These are phyloP conservation scores for Bombus picipes DNA, from an alignment of 1,140 invertebrate species.

Conservation along the genomic window DNA sequence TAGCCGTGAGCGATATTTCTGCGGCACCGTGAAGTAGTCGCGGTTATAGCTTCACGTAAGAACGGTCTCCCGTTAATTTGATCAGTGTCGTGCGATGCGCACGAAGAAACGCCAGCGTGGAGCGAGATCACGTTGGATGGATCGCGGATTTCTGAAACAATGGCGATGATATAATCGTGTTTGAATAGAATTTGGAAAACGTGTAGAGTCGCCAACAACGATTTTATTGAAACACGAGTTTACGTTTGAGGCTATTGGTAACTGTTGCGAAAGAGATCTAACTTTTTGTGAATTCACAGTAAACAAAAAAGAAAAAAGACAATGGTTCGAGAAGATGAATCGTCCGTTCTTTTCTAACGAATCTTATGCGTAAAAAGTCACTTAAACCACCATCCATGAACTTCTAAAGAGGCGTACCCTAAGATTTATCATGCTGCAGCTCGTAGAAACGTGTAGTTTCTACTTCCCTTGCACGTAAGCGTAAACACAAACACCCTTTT, in stretches of 20 bases:
- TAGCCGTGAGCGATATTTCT: constrained; percentile 69
- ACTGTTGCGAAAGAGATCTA: too few species aligned
- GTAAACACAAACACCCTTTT: neutral
- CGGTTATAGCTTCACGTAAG: constrained; percentile 28
- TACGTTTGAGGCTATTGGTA: neutral
- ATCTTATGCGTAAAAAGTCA: neutral
- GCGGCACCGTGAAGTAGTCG: constrained; percentile 43
- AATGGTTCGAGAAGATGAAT: too few species aligned
- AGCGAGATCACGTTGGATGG: neutral
- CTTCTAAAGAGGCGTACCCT: neutral
- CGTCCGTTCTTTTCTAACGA: neutral
- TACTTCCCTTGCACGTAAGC: neutral
- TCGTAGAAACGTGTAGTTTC: neutral
- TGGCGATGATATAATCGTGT: neutral
- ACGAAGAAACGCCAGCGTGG: neutral
- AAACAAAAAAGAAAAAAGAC: too few species aligned
- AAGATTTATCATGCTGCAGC: too few species aligned
- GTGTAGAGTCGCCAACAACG: too few species aligned
- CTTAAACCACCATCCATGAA: neutral
- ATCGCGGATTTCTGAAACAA: neutral
- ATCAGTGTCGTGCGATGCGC: neutral
- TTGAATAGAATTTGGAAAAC: neutral
- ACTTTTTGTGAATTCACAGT: too few species aligned
- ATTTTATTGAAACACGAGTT: neutral
- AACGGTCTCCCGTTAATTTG: constrained; percentile 42